Base-by-base conservation (phyloP, 64 coral and sea anemone species). In the Dendronephthya gigantea region DNA sequence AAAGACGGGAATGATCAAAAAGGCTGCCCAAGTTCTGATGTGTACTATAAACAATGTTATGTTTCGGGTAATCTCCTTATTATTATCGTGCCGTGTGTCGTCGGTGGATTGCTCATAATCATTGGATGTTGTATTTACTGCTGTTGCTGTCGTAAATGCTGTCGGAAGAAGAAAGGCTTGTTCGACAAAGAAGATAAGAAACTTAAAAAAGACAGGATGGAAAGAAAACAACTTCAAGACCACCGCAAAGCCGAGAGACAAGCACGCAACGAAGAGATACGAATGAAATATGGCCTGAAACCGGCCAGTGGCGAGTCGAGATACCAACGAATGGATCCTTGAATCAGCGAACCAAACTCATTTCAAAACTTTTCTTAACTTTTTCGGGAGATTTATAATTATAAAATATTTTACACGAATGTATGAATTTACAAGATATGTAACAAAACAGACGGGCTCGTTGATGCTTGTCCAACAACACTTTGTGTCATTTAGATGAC, bases 281-380 rank as follows among this genome's bases (percentile, higher is more conserved):
- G 72, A 35, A 33, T 79, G 72, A 79, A 79, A 36, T 79, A 79
- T 39, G 72, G 72, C 36, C 72, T 79, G 9, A 79, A 79, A 79
- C 72, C 72, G 15, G 72, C 72, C 7, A 39, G 32, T 19, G 72
- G 72, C 2, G 72, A 79, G 3, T 9, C 72, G 15, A 29, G 72
- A 39, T 79, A 79, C 36, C 72, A 79, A 35, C 25, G 72, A 36
- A 8, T 79, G 14, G 72, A 79, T 39, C 72, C 72, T 34, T 79
- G 28, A 34, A 79, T 12, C 29, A 79, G 15, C 5, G 9, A 2
- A 79, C 32, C 2, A 33, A 1, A 33, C 9, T 9, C 10, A 9
- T 36, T 34, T 15, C 9, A 35, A 79, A 3, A 4, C 34, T 36
- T 39, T 79, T 79, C 30, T 16, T 8, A 17, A 36, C 72, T 79